Evolutionary conservation across 2,888 invertebrate genomes (phyloP), one percentile per base, ranked within the genome.

Genomic region (Watsonalla cultraria): DNA sequence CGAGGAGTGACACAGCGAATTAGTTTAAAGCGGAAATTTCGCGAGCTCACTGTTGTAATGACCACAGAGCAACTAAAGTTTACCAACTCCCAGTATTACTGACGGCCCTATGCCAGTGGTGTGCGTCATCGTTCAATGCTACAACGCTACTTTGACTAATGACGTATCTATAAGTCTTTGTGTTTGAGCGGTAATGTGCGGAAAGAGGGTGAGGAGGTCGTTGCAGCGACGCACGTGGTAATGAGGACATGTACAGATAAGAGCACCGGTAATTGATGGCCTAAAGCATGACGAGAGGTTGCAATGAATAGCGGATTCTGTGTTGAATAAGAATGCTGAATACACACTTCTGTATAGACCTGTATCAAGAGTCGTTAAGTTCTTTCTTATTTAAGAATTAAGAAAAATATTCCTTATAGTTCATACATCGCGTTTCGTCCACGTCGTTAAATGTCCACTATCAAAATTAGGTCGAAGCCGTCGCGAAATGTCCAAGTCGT

Each of bases 1-100:
- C 66, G 71, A 68, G 70, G 67, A 74, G 84, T 86, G 86, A 87
- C 82, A 78, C 74, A 78, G 83, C 85, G 84, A 86, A 86, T 87
- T 86, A 87, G 85, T 87, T 86, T 82, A 71, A 68, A 74, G 68
- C 71, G 70, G 69, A 72, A 77, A 77, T 82, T 84, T 79, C 74
- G 82, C 84, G 70, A 65, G 74, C 74, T 84, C 84, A 82, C 78
- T 72, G 80, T 74, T 74, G 80, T 86, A 85, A 86, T 84, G 84
- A 78, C 80, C 79, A 69, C 67, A 60, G 56, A 58, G 51, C 56
- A 47, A 47, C 47, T 33, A 24, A 24, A 47, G 47, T 47, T 33
- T 11, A 42, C 42, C 8, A 42, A 42, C 42, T 11, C 42, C 11
- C 42, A 5, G 42, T 42, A 42, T 42, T 42, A 11, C 42, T 42